Evolutionary conservation across 1,140 invertebrate genomes (phyloP).

Genomic region (Leucophenga varia): DNA sequence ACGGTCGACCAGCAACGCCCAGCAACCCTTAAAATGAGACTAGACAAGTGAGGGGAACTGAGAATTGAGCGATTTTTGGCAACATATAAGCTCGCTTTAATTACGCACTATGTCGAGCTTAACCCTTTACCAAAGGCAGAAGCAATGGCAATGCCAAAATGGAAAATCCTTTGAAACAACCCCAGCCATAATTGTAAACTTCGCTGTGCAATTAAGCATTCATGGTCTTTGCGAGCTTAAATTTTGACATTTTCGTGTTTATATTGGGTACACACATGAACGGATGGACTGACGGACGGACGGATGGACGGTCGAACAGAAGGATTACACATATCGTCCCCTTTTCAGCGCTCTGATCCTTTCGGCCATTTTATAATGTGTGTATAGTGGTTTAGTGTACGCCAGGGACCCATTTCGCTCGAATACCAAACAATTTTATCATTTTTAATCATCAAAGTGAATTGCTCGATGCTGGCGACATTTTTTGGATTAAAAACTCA

Average conservation of each 20-base stretch:
- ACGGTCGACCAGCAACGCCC: constrained; percentile 48
- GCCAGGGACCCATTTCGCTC: constrained; percentile 40
- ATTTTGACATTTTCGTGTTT: constrained; percentile 50
- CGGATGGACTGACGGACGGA: constrained; percentile 3
- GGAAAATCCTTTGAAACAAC: constrained; percentile 1
- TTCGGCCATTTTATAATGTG: constrained; percentile 56
- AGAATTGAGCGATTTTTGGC: constrained; percentile 27
- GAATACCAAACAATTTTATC: constrained; percentile 55
- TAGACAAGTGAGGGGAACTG: too few species aligned
- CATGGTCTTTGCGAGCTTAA: constrained; percentile 44
- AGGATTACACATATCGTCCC: constrained; percentile 27
- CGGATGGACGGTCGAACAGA: constrained; percentile 15
- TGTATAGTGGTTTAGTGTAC: constrained; percentile 54
- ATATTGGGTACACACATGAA: constrained; percentile 20
- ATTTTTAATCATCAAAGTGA: constrained; percentile 55
- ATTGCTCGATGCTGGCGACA: constrained; percentile 25
- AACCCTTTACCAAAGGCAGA: constrained; percentile 15
- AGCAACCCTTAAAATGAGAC: constrained; percentile 29
- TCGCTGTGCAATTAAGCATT: constrained; percentile 48
- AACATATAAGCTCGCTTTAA: constrained; percentile 45
- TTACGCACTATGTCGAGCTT: constrained; percentile 30
- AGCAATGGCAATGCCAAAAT: neutral
- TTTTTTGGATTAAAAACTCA: constrained; percentile 51
- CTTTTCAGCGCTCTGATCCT: constrained; percentile 34
- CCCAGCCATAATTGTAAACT: constrained; percentile 11